These are phyloP conservation scores for Oryzias celebensis DNA, from an alignment of 2,113 vertebrate genomes.

Conservation along the genomic window DNA sequence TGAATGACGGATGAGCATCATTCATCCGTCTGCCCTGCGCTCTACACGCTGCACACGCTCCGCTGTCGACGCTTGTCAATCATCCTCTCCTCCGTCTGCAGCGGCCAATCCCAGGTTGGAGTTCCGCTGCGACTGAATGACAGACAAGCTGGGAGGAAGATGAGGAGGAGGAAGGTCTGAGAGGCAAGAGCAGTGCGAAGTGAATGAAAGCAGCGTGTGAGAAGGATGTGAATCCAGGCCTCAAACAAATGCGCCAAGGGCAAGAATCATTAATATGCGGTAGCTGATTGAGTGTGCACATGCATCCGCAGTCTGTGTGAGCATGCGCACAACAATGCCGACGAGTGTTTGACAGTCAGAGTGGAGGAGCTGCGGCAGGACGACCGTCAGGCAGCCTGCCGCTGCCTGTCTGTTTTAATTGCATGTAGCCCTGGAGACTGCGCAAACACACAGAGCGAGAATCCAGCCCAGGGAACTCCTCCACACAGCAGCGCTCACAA, in stretches of 20 bases:
- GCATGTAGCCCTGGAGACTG: conserved; percentile 61
- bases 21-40: conserved; percentile 7
- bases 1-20: conserved; percentile 27
- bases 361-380: conserved; percentile 48
- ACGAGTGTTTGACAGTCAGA: conserved; percentile 44
- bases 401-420: conserved; percentile 68
- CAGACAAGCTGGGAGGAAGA: conserved; percentile 39
- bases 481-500: conserved; percentile 54
- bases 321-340: conserved; percentile 7
- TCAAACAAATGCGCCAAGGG: conserved; percentile 42
- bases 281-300: conserved; percentile 22
- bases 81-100: conserved; percentile 40
- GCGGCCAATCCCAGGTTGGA: conserved; percentile 48
- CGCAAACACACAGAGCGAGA: conserved; percentile 11
- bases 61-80: conserved; percentile 56
- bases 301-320: not conserved
- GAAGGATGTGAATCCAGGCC: conserved; percentile 26
- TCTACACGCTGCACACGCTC: conserved; percentile 21
- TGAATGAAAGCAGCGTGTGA: conserved; percentile 4
- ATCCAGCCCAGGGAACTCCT: conserved; percentile 48
- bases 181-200: conserved; percentile 4
- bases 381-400: conserved; percentile 58
- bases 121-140: conserved; percentile 36
- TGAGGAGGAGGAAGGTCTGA: not conserved
- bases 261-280: conserved; percentile 57